Base-by-base conservation (phyloP, 2,888 invertebrate genomes). In the Ormia ochracea region DNA sequence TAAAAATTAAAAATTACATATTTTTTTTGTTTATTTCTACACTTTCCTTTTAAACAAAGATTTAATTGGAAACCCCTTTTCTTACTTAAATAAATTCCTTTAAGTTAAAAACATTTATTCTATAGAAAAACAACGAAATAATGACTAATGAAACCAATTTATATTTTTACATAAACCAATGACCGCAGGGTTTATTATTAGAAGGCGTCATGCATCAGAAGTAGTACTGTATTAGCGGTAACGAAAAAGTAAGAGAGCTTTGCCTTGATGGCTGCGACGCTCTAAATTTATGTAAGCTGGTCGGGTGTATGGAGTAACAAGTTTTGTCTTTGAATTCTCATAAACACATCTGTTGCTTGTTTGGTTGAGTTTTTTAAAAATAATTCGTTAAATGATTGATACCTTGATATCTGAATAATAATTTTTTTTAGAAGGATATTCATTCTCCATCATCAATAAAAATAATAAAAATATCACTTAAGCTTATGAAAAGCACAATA, bases 141-240 rank as follows among this genome's bases (percentile, higher is more conserved):
- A 19, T 79, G 79, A 79, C 70, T 74, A 79, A 79, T 70, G 70
- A 65, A 54, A 17, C 4, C 19, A 69, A 26, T 61, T 21, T 72
- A 2, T 9, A 26, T 10, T 52, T 54, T 5, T 56, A 26, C 52
- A 52, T 50, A 52, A 52, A 41, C 23, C 12, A 19, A 52, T 74
- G 28, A 75, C 79, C 79, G 48, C 79, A 79, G 58, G 59, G 12
- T 63, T 63, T 75, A 74, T 75, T 66, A 52, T 66, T 69, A 56
- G 63, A 45, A 48, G n/a, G 4, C 38, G 31, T 38, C 31, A 19
- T 21, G 28, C 33, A 10, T 36, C 10, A 4, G 36, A n/a, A 31
- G 23, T 61, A 10, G 17, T 17, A 48, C n/a, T 26, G 9, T 21
- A 26, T n/a, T n/a, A 59, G 36, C 14, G 17, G 19, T 5, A 43